Conservation (phyloP, 2,888 invertebrate genomes). For the Plusia festucae region DNA sequence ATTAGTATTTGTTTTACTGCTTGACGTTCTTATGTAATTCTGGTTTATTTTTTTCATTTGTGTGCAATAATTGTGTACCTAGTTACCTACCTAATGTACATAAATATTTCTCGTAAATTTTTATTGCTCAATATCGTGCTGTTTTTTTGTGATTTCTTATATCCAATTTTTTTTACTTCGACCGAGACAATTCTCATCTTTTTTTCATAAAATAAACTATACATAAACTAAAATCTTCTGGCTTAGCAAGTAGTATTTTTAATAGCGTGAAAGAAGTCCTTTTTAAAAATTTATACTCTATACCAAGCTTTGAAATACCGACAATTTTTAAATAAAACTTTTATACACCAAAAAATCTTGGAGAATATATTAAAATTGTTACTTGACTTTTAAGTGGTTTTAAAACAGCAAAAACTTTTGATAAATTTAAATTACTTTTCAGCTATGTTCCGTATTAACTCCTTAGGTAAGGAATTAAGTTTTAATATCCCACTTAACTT, state of each 20-base stretch:
- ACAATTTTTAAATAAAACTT: neutral
- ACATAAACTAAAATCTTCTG: too few relatives aligned
- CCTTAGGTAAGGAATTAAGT: neutral
- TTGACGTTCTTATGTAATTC: too few relatives aligned
- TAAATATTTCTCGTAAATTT: too few relatives aligned
- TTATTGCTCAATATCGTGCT: too few relatives aligned
- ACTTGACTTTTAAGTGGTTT: neutral
- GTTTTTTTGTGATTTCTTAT: neutral
- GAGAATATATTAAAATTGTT: neutral
- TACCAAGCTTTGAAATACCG: neutral
- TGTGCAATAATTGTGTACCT: too few relatives aligned
- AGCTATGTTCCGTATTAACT: neutral
- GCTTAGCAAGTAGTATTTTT: slow-evolving; percentile 1
- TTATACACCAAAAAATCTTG: neutral
- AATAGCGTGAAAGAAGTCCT: neutral
- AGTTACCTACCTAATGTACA: too few relatives aligned
- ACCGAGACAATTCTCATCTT: neutral
- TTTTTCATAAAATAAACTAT: neutral
- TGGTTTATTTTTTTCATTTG: too few relatives aligned
- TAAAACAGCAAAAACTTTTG: neutral
- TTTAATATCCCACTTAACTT: neutral
- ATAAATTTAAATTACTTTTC: neutral
- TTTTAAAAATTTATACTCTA: too few relatives aligned
- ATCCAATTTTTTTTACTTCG: neutral
- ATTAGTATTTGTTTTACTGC: neutral